phyloP scores from a whole-genome alignment of 1,140 invertebrate genomes.

The Drosophila sp. region DNA sequence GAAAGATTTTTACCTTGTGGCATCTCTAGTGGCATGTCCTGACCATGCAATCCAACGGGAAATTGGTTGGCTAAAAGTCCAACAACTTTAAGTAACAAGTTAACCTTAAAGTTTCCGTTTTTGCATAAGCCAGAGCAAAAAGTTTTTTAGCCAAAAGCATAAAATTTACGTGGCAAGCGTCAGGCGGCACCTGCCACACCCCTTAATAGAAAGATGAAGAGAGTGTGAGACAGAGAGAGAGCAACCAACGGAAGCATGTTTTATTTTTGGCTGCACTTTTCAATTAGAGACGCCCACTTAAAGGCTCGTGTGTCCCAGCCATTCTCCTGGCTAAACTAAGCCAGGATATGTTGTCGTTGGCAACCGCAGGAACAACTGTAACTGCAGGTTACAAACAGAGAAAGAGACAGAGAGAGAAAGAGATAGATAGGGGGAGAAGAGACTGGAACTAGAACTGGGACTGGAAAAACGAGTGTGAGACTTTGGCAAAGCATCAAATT shows the following conservation, averaged over 20 bases:
- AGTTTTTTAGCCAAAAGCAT: constrained; percentile 43
- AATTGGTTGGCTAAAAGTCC: constrained; percentile 3
- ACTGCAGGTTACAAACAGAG: constrained; percentile 39
- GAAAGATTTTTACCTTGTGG: constrained; percentile 1
- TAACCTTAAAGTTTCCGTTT: constrained; percentile 59
- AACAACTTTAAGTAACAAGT: constrained; percentile 52
- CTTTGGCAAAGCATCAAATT: constrained; percentile 71
- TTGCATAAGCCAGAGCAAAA: constrained; percentile 40
- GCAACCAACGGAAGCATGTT: constrained; percentile 27
- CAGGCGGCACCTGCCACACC: constrained; percentile 51
- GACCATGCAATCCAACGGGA: constrained; percentile 5
- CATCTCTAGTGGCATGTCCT: constrained; percentile 7
- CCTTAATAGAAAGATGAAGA: neutral
- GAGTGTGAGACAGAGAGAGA: constrained; percentile 4
- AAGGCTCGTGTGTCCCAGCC: constrained; percentile 53
- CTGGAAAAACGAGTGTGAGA: neutral
- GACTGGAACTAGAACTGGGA: neutral
- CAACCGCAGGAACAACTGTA: constrained; percentile 61
- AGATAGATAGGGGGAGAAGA: neutral
- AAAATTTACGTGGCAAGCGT: constrained; percentile 58
- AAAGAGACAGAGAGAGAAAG: constrained; percentile 11
- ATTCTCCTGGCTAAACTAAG: neutral
- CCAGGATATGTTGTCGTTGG: constrained; percentile 40
- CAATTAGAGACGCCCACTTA: constrained; percentile 62
- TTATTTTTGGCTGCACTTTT: constrained; percentile 63